Evolutionary conservation across 2,888 invertebrate species (phyloP).

Genomic region (Phlogophora meticulosa): DNA sequence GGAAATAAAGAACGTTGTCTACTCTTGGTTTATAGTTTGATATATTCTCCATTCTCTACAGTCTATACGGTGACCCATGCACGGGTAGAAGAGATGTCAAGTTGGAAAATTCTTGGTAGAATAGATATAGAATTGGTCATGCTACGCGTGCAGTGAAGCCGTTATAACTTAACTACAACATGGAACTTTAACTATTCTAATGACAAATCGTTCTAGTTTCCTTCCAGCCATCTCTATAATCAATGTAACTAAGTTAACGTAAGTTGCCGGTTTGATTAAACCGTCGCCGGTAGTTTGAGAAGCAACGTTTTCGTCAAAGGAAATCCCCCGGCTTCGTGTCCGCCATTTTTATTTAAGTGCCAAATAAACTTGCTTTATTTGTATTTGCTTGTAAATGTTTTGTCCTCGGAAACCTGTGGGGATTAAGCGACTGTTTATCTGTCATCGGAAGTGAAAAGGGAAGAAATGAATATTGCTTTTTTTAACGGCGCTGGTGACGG

Average conservation of each 20-base stretch:
- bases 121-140: too few species aligned
- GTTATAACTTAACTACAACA: too few species aligned
- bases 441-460: not conserved
- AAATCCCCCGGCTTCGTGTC: constrained; percentile 45
- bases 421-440: constrained; percentile 24
- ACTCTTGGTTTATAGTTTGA: too few species aligned
- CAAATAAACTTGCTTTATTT: constrained; percentile 51
- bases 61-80: too few species aligned
- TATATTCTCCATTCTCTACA: too few species aligned
- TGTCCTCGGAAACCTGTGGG: constrained; percentile 1
- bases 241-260: constrained; percentile 56
- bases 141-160: too few species aligned
- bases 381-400: constrained; percentile 32
- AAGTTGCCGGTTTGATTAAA: constrained; percentile 68
- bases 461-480: not conserved
- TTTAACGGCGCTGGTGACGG: too few species aligned
- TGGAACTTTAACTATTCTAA: too few species aligned
- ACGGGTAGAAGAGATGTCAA: too few species aligned
- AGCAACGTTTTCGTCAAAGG: constrained; percentile 60
- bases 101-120: too few species aligned
- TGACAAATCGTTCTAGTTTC: not conserved
- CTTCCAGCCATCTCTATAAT: constrained; percentile 37
- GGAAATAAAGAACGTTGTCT: too few species aligned
- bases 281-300: constrained; percentile 52
- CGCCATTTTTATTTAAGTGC: constrained; percentile 60